A percentile compares a stretch with the other conserved stretches of the same genome.
These are phyloP conservation scores for Hyaena hyaena DNA, from an alignment of 2,113 vertebrate species.

Conservation along the genomic window DNA sequence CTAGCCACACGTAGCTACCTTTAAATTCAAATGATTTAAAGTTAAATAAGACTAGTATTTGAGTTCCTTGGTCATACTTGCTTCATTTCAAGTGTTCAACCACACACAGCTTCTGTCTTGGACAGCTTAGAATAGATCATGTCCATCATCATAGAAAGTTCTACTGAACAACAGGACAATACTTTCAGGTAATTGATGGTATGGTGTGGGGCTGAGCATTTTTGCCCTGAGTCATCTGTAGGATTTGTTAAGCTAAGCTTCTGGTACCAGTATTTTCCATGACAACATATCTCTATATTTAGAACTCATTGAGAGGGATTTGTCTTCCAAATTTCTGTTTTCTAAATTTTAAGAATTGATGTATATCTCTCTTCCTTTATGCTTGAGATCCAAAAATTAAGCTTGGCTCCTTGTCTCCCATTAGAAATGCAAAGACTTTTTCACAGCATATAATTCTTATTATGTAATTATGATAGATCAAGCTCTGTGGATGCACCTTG, in stretches of 20 bases:
- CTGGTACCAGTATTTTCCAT: neutral
- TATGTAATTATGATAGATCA: neutral
- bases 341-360: neutral
- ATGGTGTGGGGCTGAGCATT: neutral
- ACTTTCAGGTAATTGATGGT: neutral
- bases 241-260: conserved; percentile 4
- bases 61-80: neutral
- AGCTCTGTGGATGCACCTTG: neutral
- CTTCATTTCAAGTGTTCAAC: neutral
- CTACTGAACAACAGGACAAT: neutral
- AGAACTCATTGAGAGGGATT: neutral
- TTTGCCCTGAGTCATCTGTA: neutral
- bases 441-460: neutral
- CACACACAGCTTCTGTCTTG: neutral
- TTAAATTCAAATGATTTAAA: neutral
- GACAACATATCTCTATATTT: conserved; percentile 5
- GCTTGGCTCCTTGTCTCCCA: neutral
- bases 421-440: neutral
- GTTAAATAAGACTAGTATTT: conserved; percentile 1
- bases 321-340: neutral
- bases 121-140: neutral
- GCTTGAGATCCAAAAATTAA: conserved; percentile 24
- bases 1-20: neutral
- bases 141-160: neutral
- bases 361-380: neutral